Conservation (phyloP, 2,797 vertebrate species). For the Parotocinclus haroldoi region DNA sequence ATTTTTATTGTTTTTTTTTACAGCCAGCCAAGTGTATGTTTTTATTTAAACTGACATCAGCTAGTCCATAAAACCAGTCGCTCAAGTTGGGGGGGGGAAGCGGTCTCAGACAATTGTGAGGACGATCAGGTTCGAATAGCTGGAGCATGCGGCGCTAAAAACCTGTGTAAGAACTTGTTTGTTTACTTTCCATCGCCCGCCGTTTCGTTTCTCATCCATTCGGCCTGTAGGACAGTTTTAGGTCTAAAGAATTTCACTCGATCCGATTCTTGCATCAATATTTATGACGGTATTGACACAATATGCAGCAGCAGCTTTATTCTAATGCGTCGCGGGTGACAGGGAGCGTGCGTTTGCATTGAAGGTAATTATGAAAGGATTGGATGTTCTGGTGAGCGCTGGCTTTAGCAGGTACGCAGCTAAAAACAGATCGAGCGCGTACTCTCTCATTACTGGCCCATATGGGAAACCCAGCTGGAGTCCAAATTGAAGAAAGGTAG, state of each 20-base stretch:
- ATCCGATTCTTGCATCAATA: slow-evolving; percentile 71
- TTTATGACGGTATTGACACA: slow-evolving; percentile 67
- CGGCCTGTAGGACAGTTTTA: slow-evolving; percentile 49
- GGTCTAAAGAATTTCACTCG: slow-evolving; percentile 70
- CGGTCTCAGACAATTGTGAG: slow-evolving; percentile 34
- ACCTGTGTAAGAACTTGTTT: slow-evolving; percentile 9
- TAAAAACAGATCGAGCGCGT: slow-evolving; percentile 72
- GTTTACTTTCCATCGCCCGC: slow-evolving; percentile 34
- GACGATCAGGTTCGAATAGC: slow-evolving; percentile 59
- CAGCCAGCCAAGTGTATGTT: slow-evolving; percentile 55
- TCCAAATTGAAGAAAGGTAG: slow-evolving; percentile 77
- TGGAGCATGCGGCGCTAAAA: slow-evolving; percentile 3
- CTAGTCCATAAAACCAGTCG: slow-evolving; percentile 60
- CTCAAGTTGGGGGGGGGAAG: slow-evolving; percentile 10
- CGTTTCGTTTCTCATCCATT: slow-evolving; percentile 15
- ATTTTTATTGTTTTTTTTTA: too few species aligned
- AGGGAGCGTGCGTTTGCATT: slow-evolving; percentile 73
- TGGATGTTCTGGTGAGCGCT: slow-evolving; percentile 76
- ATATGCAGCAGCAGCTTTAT: slow-evolving; percentile 72
- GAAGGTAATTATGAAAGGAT: slow-evolving; percentile 81
- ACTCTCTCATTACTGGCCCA: slow-evolving; percentile 75
- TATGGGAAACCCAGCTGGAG: slow-evolving; percentile 82
- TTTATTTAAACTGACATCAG: slow-evolving; percentile 60
- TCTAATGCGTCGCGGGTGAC: slow-evolving; percentile 63
- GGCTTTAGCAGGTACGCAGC: slow-evolving; percentile 72